These are phyloP conservation scores for Anguilla obscura DNA, from an alignment of 2,797 vertebrate species.

Conservation along the genomic window DNA sequence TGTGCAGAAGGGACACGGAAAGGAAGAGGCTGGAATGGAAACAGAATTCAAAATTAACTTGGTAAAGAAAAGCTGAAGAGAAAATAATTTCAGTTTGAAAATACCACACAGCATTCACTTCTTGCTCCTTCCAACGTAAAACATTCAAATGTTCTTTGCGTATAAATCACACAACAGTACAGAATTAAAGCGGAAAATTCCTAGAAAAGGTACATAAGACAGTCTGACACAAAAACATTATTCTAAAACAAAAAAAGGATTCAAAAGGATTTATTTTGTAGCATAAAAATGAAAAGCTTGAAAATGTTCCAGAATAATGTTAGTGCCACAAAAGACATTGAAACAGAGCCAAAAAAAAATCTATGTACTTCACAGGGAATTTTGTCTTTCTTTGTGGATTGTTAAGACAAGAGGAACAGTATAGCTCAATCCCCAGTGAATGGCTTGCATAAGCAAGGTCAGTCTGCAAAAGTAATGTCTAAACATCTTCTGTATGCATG, in stretches of 20 bases:
- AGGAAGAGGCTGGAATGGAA: background rate
- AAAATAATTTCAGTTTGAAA: background rate
- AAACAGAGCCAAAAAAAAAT: background rate
- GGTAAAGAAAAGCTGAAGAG: background rate
- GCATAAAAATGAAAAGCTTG: background rate
- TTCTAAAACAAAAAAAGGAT: background rate
- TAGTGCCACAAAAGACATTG: background rate
- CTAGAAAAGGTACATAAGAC: background rate
- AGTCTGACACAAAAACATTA: background rate
- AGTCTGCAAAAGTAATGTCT: background rate
- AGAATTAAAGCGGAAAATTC: background rate
- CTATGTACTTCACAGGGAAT: background rate
- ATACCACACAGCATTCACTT: background rate
- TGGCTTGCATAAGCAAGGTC: background rate
- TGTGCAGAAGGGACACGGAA: background rate
- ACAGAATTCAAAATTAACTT: background rate
- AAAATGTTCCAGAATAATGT: background rate
- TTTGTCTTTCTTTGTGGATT: background rate
- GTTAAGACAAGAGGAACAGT: background rate
- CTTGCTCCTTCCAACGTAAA: background rate
- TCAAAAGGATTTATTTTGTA: background rate
- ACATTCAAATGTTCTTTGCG: background rate
- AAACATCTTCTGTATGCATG: conserved; percentile 1
- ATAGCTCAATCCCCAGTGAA: background rate
- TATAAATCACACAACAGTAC: background rate